Evolutionary conservation across 2,113 vertebrate genomes (phyloP), one percentile per base, ranked within the genome.

Genomic region (Chlorodrepanis virens): DNA sequence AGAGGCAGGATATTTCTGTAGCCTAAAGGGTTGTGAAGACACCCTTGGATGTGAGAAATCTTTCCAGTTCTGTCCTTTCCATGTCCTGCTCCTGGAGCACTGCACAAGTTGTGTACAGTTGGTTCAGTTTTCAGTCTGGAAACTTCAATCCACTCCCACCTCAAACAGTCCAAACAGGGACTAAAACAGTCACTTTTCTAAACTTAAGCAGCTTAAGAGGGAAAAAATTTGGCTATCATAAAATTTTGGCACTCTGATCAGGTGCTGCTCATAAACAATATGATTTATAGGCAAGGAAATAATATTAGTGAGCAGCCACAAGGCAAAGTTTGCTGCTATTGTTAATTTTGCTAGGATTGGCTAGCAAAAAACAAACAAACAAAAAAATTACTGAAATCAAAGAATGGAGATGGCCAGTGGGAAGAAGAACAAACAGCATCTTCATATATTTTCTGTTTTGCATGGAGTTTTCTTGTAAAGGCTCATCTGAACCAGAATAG

Each of bases 51-150:
- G 5, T 28, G 31, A 54, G 35, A 53, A 56, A 74, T 10, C 3
- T 89, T 77, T 29, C 23, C 31, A 65, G 37, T 3, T 12, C 14
- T 69, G 23, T 54, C 7, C 4, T 83, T 40, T 23, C 47, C 42
- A 13, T 11, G 6, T 18, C 17, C 40, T 79, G 57, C 19, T 69
- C 49, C 24, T 49, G 33, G 14, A 35, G 16, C 27, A 9, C 8
- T 50, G 5, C 16, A 28, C 11, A 52, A 75, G n/a, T 9, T 9
- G 0, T 0, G 2, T 4, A 33, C 27, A 39, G 33, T 39, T 0
- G 0, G 24, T 54, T 70, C 25, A 3, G 3, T 24, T 59, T 53
- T 35, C 21, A 3, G 4, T 47, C 25, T 45, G 47, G 17, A 6
- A 29, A 6, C n/a, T 79, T 61, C 28, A 45, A 12, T 29, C 25